Evolutionary conservation across 2,797 vertebrate species (phyloP).

Genomic region (Ptychobarbus kaznakovi): DNA sequence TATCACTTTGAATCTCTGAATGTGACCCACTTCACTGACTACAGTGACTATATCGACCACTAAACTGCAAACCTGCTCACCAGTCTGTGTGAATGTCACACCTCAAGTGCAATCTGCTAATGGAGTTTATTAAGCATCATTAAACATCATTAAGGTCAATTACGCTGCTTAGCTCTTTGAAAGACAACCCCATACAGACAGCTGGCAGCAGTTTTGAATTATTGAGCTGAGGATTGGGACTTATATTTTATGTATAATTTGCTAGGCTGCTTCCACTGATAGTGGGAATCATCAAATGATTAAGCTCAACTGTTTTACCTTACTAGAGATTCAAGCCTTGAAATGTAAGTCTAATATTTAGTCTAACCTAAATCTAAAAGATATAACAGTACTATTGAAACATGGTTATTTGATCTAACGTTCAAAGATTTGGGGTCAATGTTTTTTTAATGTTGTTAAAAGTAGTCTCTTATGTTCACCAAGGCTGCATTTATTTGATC

Average conservation of each 20-base stretch:
- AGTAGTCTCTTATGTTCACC: neutral
- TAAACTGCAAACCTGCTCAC: constrained; percentile 61
- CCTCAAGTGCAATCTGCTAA: constrained; percentile 72
- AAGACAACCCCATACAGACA: constrained; percentile 43
- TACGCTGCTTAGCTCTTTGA: constrained; percentile 45
- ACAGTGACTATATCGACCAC: constrained; percentile 60
- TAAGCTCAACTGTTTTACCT: neutral
- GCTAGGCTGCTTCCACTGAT: neutral
- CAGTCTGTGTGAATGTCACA: constrained; percentile 68
- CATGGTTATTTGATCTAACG: neutral
- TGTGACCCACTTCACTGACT: constrained; percentile 63
- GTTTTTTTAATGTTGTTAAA: neutral
- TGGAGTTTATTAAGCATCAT: constrained; percentile 71
- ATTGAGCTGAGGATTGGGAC: neutral
- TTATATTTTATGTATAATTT: neutral
- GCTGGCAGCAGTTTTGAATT: neutral
- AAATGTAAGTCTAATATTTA: no score
- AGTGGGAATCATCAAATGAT: neutral
- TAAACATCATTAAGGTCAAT: constrained; percentile 64
- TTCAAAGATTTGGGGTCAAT: neutral
- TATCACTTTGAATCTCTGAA: constrained; percentile 3
- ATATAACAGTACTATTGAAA: neutral
- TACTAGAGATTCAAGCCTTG: no score
- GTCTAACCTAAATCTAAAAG: neutral
- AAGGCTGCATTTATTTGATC: neutral